Percentiles rank a stretch among this genome's conserved stretches.
Evolutionary conservation across 2,113 vertebrate species (phyloP).

Genomic region (Ondatra zibethicus): DNA sequence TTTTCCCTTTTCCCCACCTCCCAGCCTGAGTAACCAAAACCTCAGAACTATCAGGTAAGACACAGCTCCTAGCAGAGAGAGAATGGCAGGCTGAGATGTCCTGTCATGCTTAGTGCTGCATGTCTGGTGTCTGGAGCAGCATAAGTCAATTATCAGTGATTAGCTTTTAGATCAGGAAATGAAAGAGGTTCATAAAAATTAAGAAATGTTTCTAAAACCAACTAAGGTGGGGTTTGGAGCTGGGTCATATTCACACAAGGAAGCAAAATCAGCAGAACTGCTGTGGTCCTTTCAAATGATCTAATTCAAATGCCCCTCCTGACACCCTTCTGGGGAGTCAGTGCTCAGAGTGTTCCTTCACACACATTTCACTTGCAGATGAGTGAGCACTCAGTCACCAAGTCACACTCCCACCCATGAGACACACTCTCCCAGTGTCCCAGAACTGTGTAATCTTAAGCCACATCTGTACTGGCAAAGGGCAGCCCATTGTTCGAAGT

Average conservation of each 20-base stretch:
- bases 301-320: not conserved
- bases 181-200: not conserved
- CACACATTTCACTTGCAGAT: not conserved
- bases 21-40: not conserved
- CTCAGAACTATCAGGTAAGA: not conserved
- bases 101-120: accelerated
- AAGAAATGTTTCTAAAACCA: slow-evolving; percentile 15
- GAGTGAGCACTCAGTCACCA: not conserved
- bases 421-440: not conserved
- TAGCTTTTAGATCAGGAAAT: not conserved
- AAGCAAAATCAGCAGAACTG: not conserved
- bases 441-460: not conserved
- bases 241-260: not conserved
- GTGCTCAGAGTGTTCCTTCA: not conserved
- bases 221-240: not conserved
- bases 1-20: not conserved
- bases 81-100: accelerated
- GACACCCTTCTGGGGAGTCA: not conserved
- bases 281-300: not conserved
- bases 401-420: not conserved
- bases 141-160: not conserved
- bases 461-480: not conserved
- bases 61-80: not conserved
- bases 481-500: not conserved
- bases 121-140: not conserved